Evolutionary conservation across 2,888 invertebrate species (phyloP).

Genomic region (Antheraea assamensis): DNA sequence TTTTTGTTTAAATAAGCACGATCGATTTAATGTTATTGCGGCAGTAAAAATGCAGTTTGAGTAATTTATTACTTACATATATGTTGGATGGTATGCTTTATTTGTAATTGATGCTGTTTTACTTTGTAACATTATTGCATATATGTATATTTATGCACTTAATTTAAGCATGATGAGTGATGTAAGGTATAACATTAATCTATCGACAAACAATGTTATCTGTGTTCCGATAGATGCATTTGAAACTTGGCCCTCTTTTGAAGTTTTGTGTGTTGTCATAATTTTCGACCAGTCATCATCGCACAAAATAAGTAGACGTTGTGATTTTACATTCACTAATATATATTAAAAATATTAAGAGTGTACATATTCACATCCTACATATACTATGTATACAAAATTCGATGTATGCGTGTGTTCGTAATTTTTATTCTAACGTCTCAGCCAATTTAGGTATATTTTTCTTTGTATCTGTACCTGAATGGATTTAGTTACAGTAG

Average conservation of each 20-base stretch:
- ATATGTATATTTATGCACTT: not conserved
- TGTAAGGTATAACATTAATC: not conserved
- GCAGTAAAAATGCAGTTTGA: conserved; percentile 75
- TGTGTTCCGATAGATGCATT: not conserved
- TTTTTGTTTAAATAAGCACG: conserved; percentile 74
- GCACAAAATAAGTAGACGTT: not conserved
- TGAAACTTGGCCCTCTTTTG: not conserved
- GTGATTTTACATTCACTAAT: not conserved
- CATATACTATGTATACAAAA: too few species aligned
- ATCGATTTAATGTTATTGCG: conserved; percentile 73
- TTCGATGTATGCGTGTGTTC: too few species aligned
- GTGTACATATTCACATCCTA: not conserved
- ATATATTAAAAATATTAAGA: not conserved
- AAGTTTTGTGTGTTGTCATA: too few species aligned
- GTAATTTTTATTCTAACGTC: too few species aligned
- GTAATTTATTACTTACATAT: conserved; percentile 75
- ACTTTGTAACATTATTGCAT: conserved; percentile 35
- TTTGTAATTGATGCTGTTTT: conserved; percentile 45
- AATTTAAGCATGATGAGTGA: not conserved
- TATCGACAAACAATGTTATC: not conserved
- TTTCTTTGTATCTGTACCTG: too few species aligned
- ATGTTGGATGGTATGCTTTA: conserved; percentile 62
- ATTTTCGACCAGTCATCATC: not conserved
- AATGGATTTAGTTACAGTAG: too few species aligned
- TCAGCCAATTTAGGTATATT: too few species aligned